Conservation (phyloP, 1,140 invertebrate genomes). For the Vanessa tameamea region DNA sequence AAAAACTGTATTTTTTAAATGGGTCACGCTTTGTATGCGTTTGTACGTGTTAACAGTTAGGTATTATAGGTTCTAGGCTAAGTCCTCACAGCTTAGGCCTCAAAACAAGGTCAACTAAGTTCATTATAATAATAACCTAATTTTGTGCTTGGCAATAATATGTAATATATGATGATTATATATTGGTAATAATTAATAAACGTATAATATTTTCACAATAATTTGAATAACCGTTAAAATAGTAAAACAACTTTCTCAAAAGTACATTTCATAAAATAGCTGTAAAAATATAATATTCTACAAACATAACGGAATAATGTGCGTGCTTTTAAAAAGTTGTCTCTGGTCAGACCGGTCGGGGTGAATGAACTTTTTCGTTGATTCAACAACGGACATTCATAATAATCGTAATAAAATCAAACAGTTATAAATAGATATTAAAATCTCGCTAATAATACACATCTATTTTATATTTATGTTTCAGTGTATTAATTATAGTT, state of each 20-base stretch:
- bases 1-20: constrained; percentile 51
- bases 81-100: constrained; percentile 13
- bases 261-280: constrained; percentile 32
- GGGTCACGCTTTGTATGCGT: constrained; percentile 58
- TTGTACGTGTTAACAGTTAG: constrained; percentile 28
- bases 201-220: too few species aligned
- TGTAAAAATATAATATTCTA: constrained; percentile 41
- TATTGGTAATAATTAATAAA: too few species aligned
- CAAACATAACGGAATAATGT: constrained; percentile 49
- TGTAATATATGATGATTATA: too few species aligned
- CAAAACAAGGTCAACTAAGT: constrained; percentile 26
- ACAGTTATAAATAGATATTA: not conserved
- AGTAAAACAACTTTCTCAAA: constrained; percentile 25
- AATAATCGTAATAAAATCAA: constrained; percentile 19
- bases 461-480: too few species aligned
- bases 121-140: constrained; percentile 8
- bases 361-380: constrained; percentile 55
- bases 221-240: not conserved
- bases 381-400: constrained; percentile 21
- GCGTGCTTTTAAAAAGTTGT: constrained; percentile 46
- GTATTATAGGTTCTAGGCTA: constrained; percentile 22
- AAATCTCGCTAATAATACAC: not conserved
- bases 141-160: not conserved
- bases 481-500: too few species aligned
- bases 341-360: constrained; percentile 47